Base-by-base conservation (phyloP, 2,113 vertebrate species). In the Mustela lutreola region DNA sequence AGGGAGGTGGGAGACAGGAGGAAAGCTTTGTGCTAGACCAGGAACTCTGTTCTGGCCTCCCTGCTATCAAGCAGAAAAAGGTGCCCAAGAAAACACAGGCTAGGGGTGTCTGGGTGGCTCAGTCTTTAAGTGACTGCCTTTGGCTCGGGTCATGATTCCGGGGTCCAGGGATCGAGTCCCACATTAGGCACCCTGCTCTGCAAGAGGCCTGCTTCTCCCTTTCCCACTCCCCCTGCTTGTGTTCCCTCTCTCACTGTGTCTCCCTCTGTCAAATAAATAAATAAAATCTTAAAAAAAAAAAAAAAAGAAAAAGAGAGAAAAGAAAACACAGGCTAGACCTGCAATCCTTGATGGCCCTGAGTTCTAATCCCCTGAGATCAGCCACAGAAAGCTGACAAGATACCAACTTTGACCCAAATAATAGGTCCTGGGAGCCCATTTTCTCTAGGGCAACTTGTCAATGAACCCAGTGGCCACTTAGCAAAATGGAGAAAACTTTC, bases 311-410 rank as follows among this genome's bases (percentile, higher is more conserved):
- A 26, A 24, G 22, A 62, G 9, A 62, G 8, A 62, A 22, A 2
- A 70, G 45, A 94, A 95, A 94, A 93, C 36, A 78, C 33, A 93
- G 28, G 84, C 21, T 62, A 62, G 67, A 84, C 26, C 70, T 45
- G 10, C 42, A 88, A 21, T 79, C 62, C 19, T 15, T 45, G 12
- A 60, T 76, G 50, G 48, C 36, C 62, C 71, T 42, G 24, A 63
- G 22, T 85, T 58, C 50, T 70, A 60, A 11, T 8, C 15, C 45
- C 39, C 18, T 65, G 92, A 86, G 71, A 90, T 89, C 67, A 97
- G 79, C 82, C 70, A 82, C 36, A 63, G 62, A 88, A 82, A 95
- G 50, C 42, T 85, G 67, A 76, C 42, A 91, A 42, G 42, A 73
- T 36, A 36, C 83, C 33, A 78, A 36, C 26, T 67, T 0, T 81